Evolutionary conservation across 2,888 invertebrate species (phyloP).

Genomic region (Protonemura montana): DNA sequence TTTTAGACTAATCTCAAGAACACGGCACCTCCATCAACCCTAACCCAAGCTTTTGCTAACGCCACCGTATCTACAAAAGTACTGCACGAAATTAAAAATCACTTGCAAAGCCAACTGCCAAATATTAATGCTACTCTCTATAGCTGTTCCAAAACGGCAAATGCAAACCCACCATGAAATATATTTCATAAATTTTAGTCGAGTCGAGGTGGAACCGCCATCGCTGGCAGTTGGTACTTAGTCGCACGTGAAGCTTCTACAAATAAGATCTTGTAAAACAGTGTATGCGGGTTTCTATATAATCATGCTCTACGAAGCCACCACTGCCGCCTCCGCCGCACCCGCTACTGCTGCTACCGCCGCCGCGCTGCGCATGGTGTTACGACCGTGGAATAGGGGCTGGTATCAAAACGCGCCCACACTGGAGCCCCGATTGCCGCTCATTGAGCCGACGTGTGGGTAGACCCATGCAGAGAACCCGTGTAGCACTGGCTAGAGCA

Average conservation of each 20-base stretch:
- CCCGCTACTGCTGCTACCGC: too few relatives aligned
- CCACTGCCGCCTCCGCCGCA: too few relatives aligned
- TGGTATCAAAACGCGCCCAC: constrained; percentile 2
- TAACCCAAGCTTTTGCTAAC: too few relatives aligned
- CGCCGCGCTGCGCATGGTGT: not conserved
- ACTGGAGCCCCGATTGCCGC: not conserved
- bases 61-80: not conserved
- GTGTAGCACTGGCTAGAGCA: too few relatives aligned
- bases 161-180: not conserved
- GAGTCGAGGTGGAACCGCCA: not conserved
- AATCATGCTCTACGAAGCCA: not conserved
- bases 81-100: not conserved
- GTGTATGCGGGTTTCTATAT: constrained; percentile 16
- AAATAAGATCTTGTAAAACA: constrained; percentile 24
- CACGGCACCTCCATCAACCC: not conserved
- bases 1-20: too few relatives aligned
- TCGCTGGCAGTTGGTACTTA: constrained; percentile 2
- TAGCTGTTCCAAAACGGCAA: not conserved
- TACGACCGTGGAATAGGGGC: not conserved
- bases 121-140: not conserved
- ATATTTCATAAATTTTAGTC: not conserved
- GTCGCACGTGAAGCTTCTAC: not conserved
- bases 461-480: not conserved
- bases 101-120: not conserved
- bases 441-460: not conserved